A percentile compares a stretch with the other conserved stretches of the same genome.
Conservation (phyloP, 2,888 invertebrate species). For the Agonopterix subpropinquella region DNA sequence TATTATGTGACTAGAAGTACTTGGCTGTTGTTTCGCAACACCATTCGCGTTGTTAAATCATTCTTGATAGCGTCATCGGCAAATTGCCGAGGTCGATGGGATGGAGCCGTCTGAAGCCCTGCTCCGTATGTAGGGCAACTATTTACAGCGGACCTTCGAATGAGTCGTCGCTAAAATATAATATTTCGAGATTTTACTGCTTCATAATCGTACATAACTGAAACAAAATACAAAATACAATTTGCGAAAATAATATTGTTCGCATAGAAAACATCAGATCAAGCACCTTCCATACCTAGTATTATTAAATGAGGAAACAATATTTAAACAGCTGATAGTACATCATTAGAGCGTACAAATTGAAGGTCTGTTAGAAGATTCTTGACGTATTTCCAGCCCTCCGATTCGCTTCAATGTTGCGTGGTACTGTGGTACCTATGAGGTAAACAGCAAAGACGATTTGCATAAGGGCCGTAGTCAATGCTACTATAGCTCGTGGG, state of each 20-base stretch:
- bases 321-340: constrained; percentile 31
- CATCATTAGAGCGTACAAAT: constrained; percentile 30
- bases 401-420: constrained; percentile 7
- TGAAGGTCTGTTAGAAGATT: constrained; percentile 28
- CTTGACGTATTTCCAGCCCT: constrained; percentile 3
- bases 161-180: background rate
- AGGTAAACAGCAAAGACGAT: constrained; percentile 44
- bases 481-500: constrained; percentile 52
- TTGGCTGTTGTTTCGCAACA: constrained; percentile 27
- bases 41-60: constrained; percentile 20
- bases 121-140: constrained; percentile 19
- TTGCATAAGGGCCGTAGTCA: constrained; percentile 66
- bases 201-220: no score
- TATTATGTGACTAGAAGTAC: no score
- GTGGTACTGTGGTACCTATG: no score
- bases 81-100: constrained; percentile 23
- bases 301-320: no score
- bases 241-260: no score
- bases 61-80: constrained; percentile 27
- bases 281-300: no score
- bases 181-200: background rate
- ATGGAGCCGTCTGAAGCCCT: constrained; percentile 15
- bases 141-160: constrained; percentile 17
- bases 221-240: no score
- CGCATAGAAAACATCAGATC: no score